Conservation (phyloP, 2,888 invertebrate genomes). For the Eumerus sabulonum region DNA sequence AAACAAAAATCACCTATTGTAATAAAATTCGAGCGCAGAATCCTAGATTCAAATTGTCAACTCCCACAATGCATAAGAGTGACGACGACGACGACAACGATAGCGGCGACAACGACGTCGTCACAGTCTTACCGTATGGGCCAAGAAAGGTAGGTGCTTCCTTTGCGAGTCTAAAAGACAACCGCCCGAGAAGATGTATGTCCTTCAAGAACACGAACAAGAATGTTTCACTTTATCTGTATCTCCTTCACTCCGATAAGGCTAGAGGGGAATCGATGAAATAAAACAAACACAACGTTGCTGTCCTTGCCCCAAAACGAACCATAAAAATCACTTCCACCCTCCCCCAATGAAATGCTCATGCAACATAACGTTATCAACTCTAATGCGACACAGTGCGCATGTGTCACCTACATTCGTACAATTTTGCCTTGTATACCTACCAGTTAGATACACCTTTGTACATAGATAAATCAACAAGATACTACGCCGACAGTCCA, state of each 20-base stretch:
- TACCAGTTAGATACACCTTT: constrained; percentile 19
- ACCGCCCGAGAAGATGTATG: constrained; percentile 42
- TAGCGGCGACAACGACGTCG: constrained; percentile 6
- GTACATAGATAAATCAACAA: constrained; percentile 44
- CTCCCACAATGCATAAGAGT: constrained; percentile 72
- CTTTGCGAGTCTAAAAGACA: constrained; percentile 47
- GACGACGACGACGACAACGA: constrained; percentile 57
- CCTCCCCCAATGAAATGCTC: constrained; percentile 50
- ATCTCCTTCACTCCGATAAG: constrained; percentile 47
- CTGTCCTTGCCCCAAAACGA: constrained; percentile 61
- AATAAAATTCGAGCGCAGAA: constrained; percentile 74
- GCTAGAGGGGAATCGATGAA: background rate
- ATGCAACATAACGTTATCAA: constrained; percentile 34
- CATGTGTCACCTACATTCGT: constrained; percentile 64
- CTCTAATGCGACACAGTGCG: constrained; percentile 14
- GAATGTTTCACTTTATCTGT: constrained; percentile 16
- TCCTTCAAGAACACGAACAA: constrained; percentile 43
- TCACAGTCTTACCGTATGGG: constrained; percentile 34
- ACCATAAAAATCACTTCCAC: constrained; percentile 47
- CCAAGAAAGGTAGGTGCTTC: constrained; percentile 55
- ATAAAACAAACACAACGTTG: constrained; percentile 21
- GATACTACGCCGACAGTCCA: constrained; percentile 7
- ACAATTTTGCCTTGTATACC: constrained; percentile 40
- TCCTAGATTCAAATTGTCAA: constrained; percentile 72
- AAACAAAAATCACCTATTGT: constrained; percentile 66